Conservation (phyloP, 2,797 vertebrate genomes). For the Ptychadena robeensis region DNA sequence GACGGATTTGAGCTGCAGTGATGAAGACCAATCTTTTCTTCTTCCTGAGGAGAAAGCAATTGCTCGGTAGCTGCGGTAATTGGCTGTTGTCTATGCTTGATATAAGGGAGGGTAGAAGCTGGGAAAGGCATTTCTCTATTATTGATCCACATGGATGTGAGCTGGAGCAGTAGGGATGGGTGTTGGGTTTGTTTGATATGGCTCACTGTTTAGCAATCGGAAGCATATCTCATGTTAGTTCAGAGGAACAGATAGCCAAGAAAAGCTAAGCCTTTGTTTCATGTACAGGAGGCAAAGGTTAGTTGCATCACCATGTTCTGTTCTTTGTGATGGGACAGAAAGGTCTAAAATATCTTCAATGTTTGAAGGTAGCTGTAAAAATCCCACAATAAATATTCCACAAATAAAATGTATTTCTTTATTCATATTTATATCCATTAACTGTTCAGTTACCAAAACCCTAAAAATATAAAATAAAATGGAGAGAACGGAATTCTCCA, state of each 20-base stretch:
- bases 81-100: slow-evolving; percentile 37
- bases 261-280: background rate
- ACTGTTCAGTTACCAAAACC: background rate
- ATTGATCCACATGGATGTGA: slow-evolving; percentile 30
- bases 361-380: background rate
- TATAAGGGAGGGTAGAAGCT: slow-evolving; percentile 20
- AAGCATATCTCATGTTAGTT: background rate
- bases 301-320: background rate
- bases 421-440: background rate
- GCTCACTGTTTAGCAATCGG: slow-evolving; percentile 18
- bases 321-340: too few species aligned
- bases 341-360: too few species aligned
- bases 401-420: background rate
- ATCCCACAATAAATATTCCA: background rate
- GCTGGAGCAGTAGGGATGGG: slow-evolving; percentile 3
- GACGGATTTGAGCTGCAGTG: background rate
- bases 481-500: too few species aligned
- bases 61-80: slow-evolving; percentile 32
- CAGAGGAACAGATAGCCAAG: background rate
- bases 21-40: slow-evolving; percentile 45
- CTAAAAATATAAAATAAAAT: background rate
- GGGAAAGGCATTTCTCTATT: slow-evolving; percentile 17
- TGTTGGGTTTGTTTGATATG: slow-evolving; percentile 11
- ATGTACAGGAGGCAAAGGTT: slow-evolving; percentile 1
- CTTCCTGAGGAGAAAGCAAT: slow-evolving; percentile 28